Conservation (phyloP, 2,797 vertebrate species). For the Lacerta viridis region DNA sequence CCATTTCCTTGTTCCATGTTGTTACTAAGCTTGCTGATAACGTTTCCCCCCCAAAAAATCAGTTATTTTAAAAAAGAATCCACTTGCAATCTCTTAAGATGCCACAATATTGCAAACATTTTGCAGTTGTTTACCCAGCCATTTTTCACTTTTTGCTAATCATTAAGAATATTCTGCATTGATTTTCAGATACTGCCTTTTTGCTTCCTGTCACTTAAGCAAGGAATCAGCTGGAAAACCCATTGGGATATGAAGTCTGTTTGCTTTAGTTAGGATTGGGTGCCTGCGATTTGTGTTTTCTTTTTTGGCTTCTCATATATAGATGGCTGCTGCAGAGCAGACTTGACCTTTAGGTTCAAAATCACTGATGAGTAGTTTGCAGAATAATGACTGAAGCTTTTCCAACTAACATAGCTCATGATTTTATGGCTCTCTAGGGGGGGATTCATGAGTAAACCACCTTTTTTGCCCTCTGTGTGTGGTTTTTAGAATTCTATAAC, state of each 20-base stretch:
- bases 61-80: neutral
- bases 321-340: rapidly evolving
- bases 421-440: rapidly evolving
- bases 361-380: rapidly evolving
- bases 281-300: slow-evolving; percentile 5
- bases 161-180: neutral
- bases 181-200: neutral
- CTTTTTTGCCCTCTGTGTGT: neutral
- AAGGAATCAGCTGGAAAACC: neutral
- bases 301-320: slow-evolving; percentile 3
- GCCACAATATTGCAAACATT: neutral
- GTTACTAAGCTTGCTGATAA: too few species aligned
- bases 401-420: neutral
- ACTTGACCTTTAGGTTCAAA: slow-evolving; percentile 35
- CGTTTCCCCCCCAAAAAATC: too few species aligned
- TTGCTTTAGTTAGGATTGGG: slow-evolving; percentile 1
- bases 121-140: slow-evolving; percentile 8
- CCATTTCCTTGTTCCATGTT: too few species aligned
- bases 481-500: neutral
- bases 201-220: neutral
- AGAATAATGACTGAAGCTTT: neutral
- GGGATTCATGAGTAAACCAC: rapidly evolving
- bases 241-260: neutral
- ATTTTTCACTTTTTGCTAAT: neutral
- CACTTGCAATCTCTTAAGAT: neutral